phyloP scores from a whole-genome alignment of 2,888 invertebrate genomes.

The Pterostichus madidus region DNA sequence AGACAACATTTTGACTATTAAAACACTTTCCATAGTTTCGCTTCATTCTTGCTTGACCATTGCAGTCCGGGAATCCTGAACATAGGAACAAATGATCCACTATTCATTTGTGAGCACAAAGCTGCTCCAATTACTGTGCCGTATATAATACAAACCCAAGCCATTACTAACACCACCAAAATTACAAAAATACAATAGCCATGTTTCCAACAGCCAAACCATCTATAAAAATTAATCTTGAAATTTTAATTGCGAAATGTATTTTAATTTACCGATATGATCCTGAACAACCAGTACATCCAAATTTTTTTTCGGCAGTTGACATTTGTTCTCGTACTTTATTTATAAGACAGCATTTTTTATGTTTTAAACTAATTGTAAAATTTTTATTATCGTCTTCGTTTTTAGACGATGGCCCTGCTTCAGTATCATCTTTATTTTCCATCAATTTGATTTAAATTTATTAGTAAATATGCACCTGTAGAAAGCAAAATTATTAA shows the following conservation, averaged over 20 bases:
- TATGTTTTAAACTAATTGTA: slow-evolving; percentile 42
- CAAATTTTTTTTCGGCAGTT: slow-evolving; percentile 36
- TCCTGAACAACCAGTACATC: background rate
- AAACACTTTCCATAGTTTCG: slow-evolving; percentile 40
- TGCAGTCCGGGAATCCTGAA: slow-evolving; percentile 51
- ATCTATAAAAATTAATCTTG: background rate
- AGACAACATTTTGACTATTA: slow-evolving; percentile 30
- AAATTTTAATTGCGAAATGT: background rate
- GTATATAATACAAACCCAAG: slow-evolving; percentile 54
- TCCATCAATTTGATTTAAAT: slow-evolving; percentile 16
- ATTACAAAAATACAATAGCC: background rate
- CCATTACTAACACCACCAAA: slow-evolving; percentile 10
- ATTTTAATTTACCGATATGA: slow-evolving; percentile 11
- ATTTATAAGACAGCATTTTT: slow-evolving; percentile 45
- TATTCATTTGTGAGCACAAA: slow-evolving; percentile 14
- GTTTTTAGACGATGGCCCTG: background rate
- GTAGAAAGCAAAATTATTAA: background rate
- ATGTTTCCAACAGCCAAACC: slow-evolving; percentile 5
- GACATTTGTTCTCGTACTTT: slow-evolving; percentile 46
- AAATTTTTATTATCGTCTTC: slow-evolving; percentile 42
- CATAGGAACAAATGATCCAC: background rate
- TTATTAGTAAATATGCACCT: slow-evolving; percentile 2
- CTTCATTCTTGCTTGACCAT: slow-evolving; percentile 4
- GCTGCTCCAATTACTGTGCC: slow-evolving; percentile 47
- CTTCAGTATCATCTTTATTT: no score